A percentile compares a stretch with the other conserved stretches of the same genome.
Evolutionary conservation across 2,797 vertebrate species (phyloP).

Genomic region (Staurois parvus): DNA sequence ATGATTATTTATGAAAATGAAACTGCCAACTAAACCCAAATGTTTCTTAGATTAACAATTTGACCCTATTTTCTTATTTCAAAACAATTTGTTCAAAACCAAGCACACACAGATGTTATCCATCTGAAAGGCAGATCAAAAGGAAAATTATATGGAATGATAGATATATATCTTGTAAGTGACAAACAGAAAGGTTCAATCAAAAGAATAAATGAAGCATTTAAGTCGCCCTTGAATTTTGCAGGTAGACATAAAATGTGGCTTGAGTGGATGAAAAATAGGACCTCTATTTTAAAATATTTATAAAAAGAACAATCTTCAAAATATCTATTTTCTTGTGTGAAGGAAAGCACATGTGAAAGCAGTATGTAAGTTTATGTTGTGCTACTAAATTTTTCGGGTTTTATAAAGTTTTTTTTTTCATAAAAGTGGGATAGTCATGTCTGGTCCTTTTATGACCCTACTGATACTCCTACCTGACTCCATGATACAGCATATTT

Average conservation of each 20-base stretch:
- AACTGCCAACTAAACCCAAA: constrained; percentile 25
- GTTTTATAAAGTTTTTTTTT: no score
- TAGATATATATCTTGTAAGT: constrained; percentile 21
- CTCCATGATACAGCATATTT: no score
- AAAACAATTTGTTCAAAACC: constrained; percentile 24
- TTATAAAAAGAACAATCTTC: no score
- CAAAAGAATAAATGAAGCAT: neutral
- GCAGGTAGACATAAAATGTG: no score
- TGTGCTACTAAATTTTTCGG: no score
- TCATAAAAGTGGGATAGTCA: no score
- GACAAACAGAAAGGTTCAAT: neutral
- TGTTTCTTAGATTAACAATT: constrained; percentile 31
- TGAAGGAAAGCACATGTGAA: no score
- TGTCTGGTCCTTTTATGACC: no score
- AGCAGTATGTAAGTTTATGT: no score
- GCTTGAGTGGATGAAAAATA: neutral
- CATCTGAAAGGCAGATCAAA: constrained; percentile 20
- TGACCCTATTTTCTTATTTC: constrained; percentile 38
- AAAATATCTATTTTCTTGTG: no score
- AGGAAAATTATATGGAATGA: constrained; percentile 1
- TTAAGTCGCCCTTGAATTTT: neutral
- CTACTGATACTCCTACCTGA: no score
- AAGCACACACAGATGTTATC: constrained; percentile 19
- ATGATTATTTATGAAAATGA: constrained; percentile 48
- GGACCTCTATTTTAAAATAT: no score